phyloP scores from a whole-genome alignment of 2,888 invertebrate species.

The Coremacera marginata region DNA sequence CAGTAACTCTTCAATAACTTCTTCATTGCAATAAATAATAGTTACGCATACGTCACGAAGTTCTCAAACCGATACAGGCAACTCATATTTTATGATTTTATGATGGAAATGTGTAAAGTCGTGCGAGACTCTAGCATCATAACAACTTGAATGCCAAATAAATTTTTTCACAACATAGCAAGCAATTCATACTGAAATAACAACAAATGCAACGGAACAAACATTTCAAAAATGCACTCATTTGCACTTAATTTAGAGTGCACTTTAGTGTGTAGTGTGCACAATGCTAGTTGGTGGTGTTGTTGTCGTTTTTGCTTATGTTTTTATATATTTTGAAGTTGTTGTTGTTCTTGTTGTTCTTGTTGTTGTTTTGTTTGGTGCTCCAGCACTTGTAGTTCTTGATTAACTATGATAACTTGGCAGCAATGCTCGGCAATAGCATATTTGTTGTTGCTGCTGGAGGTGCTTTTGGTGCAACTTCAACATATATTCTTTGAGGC shows the following conservation, averaged over 20 bases:
- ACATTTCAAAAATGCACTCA: background rate
- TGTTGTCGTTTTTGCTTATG: too few relatives aligned
- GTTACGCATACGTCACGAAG: too few relatives aligned
- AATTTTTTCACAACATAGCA: background rate
- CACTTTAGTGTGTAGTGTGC: background rate
- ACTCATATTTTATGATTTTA: too few relatives aligned
- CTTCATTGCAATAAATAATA: too few relatives aligned
- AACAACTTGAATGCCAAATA: background rate
- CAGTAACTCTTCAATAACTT: too few relatives aligned
- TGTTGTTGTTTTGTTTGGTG: too few relatives aligned
- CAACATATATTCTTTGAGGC: background rate
- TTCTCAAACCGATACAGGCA: too few relatives aligned
- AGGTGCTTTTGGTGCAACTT: too few relatives aligned
- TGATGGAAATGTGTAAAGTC: background rate
- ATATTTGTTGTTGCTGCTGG: too few relatives aligned
- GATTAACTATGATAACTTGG: constrained; percentile 1
- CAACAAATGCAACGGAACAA: background rate
- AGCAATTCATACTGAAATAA: background rate
- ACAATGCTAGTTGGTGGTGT: too few relatives aligned
- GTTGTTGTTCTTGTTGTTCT: too few relatives aligned
- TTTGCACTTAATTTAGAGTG: background rate
- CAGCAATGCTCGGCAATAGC: background rate
- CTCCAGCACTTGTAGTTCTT: background rate
- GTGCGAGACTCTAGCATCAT: background rate
- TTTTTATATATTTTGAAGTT: too few relatives aligned